Base-by-base conservation (phyloP, 2,797 vertebrate species). In the Karalla daura region DNA sequence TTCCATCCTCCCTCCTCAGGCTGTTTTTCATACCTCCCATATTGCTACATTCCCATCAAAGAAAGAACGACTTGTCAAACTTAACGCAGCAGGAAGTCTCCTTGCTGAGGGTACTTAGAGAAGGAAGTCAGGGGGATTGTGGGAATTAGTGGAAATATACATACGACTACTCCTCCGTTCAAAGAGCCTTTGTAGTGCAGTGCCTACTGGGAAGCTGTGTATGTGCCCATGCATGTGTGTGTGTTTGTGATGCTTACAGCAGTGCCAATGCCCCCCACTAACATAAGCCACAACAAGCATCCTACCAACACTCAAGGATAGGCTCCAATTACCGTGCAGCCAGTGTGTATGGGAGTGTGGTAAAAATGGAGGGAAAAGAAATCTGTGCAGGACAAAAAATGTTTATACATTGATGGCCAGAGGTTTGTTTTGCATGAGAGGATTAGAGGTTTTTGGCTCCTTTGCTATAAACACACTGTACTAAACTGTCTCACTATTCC, bases 101-200 rank as follows among this genome's bases (percentile, higher is more conserved):
- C 45, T 74, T 32, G 44, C 55, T 63, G 37, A 65, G 59, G 44
- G 58, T 67, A 56, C 72, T 71, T 74, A 66, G 20, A 69, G 28
- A 15, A 44, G 58, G 59, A 81, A 80, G 67, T 50, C 35, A 35
- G 17, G 18, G 21, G 45, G 59, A 84, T 78, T 75, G 70, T 63
- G 53, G 32, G 72, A 82, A 76, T 86, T 84, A 82, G 67, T 69
- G 30, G 60, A 68, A 75, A 64, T 64, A 69, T 69, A 68, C 62
- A 69, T 69, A 68, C 33, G 5, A 73, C 64, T 59, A 46, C 51
- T 49, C 43, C 17, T 47, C 28, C 54, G 50, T 69, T 81, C 63
- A 78, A 79, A 83, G 58, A 36, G 27, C 32, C 67, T 84, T 73
- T 83, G 63, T 69, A 62, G 65, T 49, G 41, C 56, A 49, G 25